These are phyloP conservation scores for Halictus quadricinctus DNA, from an alignment of 2,888 invertebrate genomes.

Conservation along the genomic window DNA sequence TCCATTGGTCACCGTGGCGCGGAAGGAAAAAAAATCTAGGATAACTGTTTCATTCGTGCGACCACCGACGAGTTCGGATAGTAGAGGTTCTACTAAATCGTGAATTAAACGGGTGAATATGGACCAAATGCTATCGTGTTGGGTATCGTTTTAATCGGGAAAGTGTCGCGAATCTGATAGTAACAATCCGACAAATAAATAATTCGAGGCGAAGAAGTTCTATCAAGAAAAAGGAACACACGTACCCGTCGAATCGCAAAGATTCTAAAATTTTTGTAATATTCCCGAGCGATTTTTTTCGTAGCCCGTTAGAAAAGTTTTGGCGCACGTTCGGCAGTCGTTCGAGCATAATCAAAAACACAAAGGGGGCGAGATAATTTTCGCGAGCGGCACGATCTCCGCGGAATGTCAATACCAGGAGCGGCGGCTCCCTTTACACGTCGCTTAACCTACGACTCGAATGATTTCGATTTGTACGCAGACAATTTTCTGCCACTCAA, in stretches of 20 bases:
- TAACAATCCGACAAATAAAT: neutral
- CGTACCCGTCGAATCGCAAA: neutral
- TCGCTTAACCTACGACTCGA: slow-evolving; percentile 60
- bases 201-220: neutral
- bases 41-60: too few relatives aligned
- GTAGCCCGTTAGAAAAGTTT: neutral
- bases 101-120: neutral
- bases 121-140: neutral
- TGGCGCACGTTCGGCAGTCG: neutral
- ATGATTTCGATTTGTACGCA: slow-evolving; percentile 57
- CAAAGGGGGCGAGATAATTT: slow-evolving; percentile 1
- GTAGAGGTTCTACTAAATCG: neutral
- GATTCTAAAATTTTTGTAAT: neutral
- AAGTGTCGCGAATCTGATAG: accelerated
- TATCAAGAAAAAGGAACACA: neutral
- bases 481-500: slow-evolving; percentile 77
- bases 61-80: neutral
- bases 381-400: neutral
- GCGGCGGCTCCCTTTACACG: slow-evolving; percentile 44
- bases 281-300: neutral
- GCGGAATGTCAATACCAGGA: neutral
- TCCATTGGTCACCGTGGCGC: too few relatives aligned
- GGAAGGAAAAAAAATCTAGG: too few relatives aligned
- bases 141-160: neutral
- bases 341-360: neutral